Base-by-base conservation (phyloP, 2,797 vertebrate species). In the Pterois miles region DNA sequence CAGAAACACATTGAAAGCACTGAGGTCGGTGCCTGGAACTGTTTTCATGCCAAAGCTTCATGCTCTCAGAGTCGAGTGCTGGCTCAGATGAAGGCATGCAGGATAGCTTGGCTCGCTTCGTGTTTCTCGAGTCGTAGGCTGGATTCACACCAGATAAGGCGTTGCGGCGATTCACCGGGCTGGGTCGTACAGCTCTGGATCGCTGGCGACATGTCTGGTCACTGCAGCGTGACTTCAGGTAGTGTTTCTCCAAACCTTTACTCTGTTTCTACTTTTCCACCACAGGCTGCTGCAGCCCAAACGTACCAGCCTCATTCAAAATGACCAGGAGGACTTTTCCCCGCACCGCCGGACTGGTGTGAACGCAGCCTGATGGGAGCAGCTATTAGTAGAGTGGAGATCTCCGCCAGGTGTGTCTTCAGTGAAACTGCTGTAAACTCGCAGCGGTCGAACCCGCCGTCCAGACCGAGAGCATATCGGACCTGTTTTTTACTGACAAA, bases 51-150 rank as follows among this genome's bases (percentile, higher is more conserved):
- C 33, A 59, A 56, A 56, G 58, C 20, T 64, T 72, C 88, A 90
- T 92, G 88, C 92, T 82, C 75, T 33, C 18, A 46, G 54, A 79
- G 76, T 57, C 6, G 64, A 29, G 68, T n/a, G 8, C 65, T 48
- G 43, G 70, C 75, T 79, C 46, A 69, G 76, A 29, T 57, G 43
- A 58, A 72, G 7, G 80, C 91, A 91, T 91, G 89, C 88, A 64
- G 63, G 23, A 62, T n/a, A 74, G 63, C 63, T 65, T 40, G 69
- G 72, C 65, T 80, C 36, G 40, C 46, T 70, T 34, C 11, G 8
- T 60, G 22, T 25, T 25, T 63, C 43, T 40, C 14, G 10, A 25
- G 59, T 18, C 36, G 63, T 29, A 60, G 7, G 40, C 43, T 46
- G 43, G 20, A 48, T 48, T 48, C 46, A 48, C 20, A 48, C 20